Conservation (phyloP, 1,140 invertebrate species). For the Latrodectus geometricus region DNA sequence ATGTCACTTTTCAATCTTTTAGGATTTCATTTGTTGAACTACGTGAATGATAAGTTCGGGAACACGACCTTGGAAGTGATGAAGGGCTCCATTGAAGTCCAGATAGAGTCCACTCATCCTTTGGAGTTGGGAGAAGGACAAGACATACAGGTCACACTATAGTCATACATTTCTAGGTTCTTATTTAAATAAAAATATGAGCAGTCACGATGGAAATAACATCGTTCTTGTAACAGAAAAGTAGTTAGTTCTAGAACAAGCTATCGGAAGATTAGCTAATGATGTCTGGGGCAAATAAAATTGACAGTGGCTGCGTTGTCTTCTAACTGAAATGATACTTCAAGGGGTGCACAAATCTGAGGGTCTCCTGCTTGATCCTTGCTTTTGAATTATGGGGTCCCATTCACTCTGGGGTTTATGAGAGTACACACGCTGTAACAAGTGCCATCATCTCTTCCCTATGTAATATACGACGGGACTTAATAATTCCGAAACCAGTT, state of each 20-base stretch:
- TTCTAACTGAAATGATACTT: not conserved
- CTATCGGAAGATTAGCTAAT: not conserved
- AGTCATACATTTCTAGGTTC: constrained; percentile 66
- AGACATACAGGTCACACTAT: constrained; percentile 66
- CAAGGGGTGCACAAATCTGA: not conserved
- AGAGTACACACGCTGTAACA: no score
- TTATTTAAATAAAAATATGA: not conserved
- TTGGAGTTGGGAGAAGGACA: constrained; percentile 64
- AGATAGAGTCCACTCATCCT: constrained; percentile 62
- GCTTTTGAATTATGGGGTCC: no score
- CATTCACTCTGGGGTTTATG: no score
- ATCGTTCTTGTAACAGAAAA: not conserved
- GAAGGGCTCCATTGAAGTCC: constrained; percentile 77
- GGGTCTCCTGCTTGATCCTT: no score
- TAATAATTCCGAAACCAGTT: no score
- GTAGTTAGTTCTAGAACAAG: not conserved
- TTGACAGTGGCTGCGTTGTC: no score
- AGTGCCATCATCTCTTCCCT: no score
- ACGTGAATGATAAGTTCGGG: constrained; percentile 76
- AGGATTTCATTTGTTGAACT: constrained; percentile 83
- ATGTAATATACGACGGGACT: no score
- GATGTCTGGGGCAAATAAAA: not conserved
- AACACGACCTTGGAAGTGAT: constrained; percentile 83
- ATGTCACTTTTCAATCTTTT: constrained; percentile 61
- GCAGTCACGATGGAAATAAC: not conserved